Conservation (phyloP, 2,113 vertebrate species). For the Eptesicus fuscus region DNA sequence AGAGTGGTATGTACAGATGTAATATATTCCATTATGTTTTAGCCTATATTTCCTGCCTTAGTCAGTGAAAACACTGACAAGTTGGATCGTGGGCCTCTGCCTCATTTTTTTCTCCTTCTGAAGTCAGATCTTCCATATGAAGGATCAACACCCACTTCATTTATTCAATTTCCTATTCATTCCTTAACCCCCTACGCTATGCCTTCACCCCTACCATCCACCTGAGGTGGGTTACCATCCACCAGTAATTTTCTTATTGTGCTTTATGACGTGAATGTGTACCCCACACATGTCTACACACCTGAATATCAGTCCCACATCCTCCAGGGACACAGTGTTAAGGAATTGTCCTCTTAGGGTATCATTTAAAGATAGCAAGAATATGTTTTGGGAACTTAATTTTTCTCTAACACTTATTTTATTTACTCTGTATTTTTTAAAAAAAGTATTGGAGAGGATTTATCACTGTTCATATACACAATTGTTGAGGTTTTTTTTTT, state of each 20-base stretch:
- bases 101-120: neutral
- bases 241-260: neutral
- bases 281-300: neutral
- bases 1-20: neutral
- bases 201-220: neutral
- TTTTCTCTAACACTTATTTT: constrained; percentile 7
- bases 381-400: neutral
- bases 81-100: neutral
- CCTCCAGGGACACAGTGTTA: neutral
- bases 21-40: neutral
- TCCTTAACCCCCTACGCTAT: neutral
- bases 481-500: neutral
- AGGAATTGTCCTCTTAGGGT: neutral
- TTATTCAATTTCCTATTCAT: neutral
- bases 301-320: neutral
- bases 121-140: neutral
- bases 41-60: neutral
- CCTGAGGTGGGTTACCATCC: neutral
- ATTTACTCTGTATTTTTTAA: neutral
- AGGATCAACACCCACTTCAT: neutral
- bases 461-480: neutral
- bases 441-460: neutral
- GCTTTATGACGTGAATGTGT: neutral
- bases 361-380: neutral
- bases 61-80: constrained; percentile 5